These are phyloP conservation scores for Phorcus lineatus DNA, from an alignment of 2,888 invertebrate genomes.

Conservation along the genomic window DNA sequence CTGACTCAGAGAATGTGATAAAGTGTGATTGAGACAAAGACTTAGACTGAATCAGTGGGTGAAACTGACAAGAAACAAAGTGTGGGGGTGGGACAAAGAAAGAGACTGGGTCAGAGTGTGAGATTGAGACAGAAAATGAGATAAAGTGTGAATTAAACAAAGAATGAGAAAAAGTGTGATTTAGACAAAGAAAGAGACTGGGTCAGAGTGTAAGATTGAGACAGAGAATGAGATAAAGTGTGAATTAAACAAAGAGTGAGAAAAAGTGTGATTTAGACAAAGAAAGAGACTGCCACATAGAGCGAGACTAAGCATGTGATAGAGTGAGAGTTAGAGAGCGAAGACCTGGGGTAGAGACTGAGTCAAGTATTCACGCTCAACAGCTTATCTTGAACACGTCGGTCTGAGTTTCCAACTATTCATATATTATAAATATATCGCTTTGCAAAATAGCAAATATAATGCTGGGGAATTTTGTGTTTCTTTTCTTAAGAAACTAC, in stretches of 20 bases:
- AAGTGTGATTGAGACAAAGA: not conserved
- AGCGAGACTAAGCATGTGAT: not conserved
- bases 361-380: not conserved
- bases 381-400: too few species aligned
- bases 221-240: not conserved
- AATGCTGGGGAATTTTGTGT: too few species aligned
- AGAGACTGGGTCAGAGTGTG: too few species aligned
- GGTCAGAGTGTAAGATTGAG: not conserved
- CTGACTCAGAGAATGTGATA: not conserved
- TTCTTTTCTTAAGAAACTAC: not conserved
- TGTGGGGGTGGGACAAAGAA: too few species aligned
- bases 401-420: too few species aligned
- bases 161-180: not conserved
- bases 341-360: not conserved
- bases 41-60: not conserved
- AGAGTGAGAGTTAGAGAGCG: not conserved
- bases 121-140: not conserved
- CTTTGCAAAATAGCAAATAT: too few species aligned
- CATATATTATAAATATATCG: too few species aligned
- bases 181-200: not conserved
- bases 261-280: not conserved
- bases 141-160: not conserved
- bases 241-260: not conserved
- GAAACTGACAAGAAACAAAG: too few species aligned
- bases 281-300: not conserved